A percentile compares a stretch with the other conserved stretches of the same genome.
These are phyloP conservation scores for Paraescarpia echinospica DNA, from an alignment of 1,140 invertebrate genomes.

Conservation along the genomic window DNA sequence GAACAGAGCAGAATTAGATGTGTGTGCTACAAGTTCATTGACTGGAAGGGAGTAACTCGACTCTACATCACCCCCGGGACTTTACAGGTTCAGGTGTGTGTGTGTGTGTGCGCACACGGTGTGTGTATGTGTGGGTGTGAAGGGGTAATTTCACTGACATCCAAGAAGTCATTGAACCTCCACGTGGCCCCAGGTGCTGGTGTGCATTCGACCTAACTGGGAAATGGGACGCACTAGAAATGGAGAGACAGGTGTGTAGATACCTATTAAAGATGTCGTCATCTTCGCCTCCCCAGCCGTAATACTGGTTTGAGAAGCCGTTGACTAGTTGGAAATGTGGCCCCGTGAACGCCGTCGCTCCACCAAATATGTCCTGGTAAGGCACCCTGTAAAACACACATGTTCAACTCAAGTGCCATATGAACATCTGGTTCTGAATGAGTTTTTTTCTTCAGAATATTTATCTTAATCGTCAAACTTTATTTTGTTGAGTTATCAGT, in stretches of 20 bases:
- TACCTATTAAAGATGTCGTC: slow-evolving; percentile 23
- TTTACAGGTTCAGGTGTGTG: too few species aligned
- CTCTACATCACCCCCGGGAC: too few species aligned
- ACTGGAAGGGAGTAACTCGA: background rate
- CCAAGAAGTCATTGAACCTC: background rate
- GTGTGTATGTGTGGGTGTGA: too few species aligned
- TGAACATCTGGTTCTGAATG: too few species aligned
- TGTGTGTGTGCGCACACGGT: too few species aligned
- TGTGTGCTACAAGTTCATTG: background rate
- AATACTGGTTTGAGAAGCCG: slow-evolving; percentile 34
- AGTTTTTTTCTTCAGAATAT: too few species aligned
- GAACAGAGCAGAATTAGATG: too few species aligned
- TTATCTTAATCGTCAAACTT: too few species aligned
- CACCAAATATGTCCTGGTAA: slow-evolving; percentile 32
- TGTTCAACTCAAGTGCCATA: background rate
- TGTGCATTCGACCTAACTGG: background rate
- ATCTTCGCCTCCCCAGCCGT: slow-evolving; percentile 33
- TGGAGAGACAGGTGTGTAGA: background rate
- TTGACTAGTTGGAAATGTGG: slow-evolving; percentile 30
- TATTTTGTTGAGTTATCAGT: too few species aligned
- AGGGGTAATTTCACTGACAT: background rate
- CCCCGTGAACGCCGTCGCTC: slow-evolving; percentile 32
- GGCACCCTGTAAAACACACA: slow-evolving; percentile 23
- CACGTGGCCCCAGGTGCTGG: too few species aligned
- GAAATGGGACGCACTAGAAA: background rate